These are phyloP conservation scores for Lasioglossum malachurum DNA, from an alignment of 2,888 invertebrate genomes.

Conservation along the genomic window DNA sequence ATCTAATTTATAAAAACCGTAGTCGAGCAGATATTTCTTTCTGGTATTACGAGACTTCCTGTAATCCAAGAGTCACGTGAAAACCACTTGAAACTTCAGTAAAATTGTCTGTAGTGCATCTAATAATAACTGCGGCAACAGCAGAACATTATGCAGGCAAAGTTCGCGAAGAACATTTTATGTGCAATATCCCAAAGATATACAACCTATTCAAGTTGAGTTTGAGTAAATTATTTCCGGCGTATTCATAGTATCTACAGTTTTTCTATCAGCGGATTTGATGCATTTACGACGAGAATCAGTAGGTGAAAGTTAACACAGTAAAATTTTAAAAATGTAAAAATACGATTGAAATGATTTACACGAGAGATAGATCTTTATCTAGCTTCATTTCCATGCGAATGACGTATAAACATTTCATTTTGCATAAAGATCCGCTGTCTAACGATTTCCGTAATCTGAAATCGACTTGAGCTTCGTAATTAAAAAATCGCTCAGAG, in stretches of 20 bases:
- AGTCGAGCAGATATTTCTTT: not conserved
- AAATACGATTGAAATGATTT: too few relatives aligned
- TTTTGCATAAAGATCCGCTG: too few relatives aligned
- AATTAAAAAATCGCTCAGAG: not conserved
- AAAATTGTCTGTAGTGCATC: not conserved
- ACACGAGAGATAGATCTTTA: too few relatives aligned
- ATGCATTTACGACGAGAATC: too few relatives aligned
- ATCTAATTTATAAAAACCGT: not conserved
- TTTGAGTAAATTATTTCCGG: not conserved
- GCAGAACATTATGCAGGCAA: not conserved
- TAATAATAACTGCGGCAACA: not conserved
- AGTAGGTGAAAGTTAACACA: too few relatives aligned
- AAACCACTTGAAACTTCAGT: not conserved
- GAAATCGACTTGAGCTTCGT: not conserved
- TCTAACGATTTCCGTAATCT: not conserved
- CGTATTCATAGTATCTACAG: not conserved
- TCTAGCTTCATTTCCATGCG: too few relatives aligned
- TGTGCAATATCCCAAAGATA: not conserved
- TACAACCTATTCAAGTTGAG: not conserved
- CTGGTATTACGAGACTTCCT: not conserved
- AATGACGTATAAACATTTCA: too few relatives aligned
- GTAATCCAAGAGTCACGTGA: not conserved
- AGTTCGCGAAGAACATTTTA: not conserved
- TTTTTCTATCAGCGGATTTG: not conserved
- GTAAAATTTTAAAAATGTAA: too few relatives aligned